These are phyloP conservation scores for Scomber colias DNA, from an alignment of 2,113 vertebrate genomes.

Conservation along the genomic window DNA sequence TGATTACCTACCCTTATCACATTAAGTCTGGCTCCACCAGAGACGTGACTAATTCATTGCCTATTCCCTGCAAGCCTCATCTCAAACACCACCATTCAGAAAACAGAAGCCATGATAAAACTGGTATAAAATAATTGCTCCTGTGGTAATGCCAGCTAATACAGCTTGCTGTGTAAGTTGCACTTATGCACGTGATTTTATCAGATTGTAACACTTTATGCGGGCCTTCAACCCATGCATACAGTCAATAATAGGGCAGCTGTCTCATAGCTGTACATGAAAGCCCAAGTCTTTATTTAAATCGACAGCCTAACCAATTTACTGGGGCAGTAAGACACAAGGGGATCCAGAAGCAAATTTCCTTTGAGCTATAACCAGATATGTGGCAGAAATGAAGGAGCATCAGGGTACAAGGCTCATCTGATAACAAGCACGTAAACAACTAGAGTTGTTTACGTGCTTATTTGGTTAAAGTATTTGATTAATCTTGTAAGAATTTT, in stretches of 20 bases:
- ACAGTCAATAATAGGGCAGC: slow-evolving; percentile 48
- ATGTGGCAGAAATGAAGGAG: slow-evolving; percentile 35
- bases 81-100: slow-evolving; percentile 45
- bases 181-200: slow-evolving; percentile 39
- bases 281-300: slow-evolving; percentile 60
- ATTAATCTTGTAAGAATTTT: slow-evolving; percentile 23
- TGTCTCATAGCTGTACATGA: slow-evolving; percentile 34
- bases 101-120: slow-evolving; percentile 30
- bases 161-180: slow-evolving; percentile 26
- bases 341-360: slow-evolving; percentile 45
- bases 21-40: slow-evolving; percentile 60
- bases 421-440: slow-evolving; percentile 53
- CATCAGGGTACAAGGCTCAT: slow-evolving; percentile 25
- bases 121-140: slow-evolving; percentile 17
- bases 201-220: slow-evolving; percentile 39
- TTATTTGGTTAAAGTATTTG: background rate
- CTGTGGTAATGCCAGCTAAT: slow-evolving; percentile 16
- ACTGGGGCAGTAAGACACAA: slow-evolving; percentile 43
- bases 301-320: slow-evolving; percentile 53
- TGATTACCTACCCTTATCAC: slow-evolving; percentile 75
- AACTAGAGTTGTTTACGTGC: slow-evolving; percentile 4
- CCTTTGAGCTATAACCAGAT: slow-evolving; percentile 34
- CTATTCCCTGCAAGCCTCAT: slow-evolving; percentile 42
- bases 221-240: slow-evolving; percentile 25
- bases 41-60: slow-evolving; percentile 70